Evolutionary conservation across 2,113 vertebrate species (phyloP), one percentile per base, ranked within the genome.

Genomic region (Neomonachus schauinslandi): DNA sequence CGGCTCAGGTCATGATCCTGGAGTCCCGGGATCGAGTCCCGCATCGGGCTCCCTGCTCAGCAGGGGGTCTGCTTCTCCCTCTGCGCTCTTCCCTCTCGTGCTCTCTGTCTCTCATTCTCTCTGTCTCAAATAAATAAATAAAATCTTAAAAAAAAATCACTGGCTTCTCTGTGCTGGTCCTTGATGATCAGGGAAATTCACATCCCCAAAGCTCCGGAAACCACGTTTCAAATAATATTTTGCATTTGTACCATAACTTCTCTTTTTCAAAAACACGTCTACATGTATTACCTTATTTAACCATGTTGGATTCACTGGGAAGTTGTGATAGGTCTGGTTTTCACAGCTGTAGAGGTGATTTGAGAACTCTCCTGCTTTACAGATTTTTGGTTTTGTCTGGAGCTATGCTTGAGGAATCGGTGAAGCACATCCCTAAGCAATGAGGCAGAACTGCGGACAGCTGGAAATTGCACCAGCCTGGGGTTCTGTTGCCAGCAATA

Each of bases 381-480:
- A 85, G 31, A 67, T 88, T 97, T 97, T 84, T 67, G 93, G 96
- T 97, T 97, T 97, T 94, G 98, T 98, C 97, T 98, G 94, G 97
- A 94, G 97, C 93, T 97, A 24, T 81, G 96, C 95, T 97, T 96
- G 95, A 89, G 94, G 76, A 92, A 71, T 90, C 97, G 97, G 4
- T 80, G 97, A 96, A 98, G 97, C 97, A 98, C 94, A 18, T 90
- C 98, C 94, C 83, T 76, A 90, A 21, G 88, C 92, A 98, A 97
- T 97, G 98, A 98, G 97, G 98, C 98, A 97, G 96, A 98, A 98
- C 98, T 92, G 95, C 21, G 87, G 92, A 95, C 97, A 97, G 97
- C 96, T 97, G 97, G 91, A 97, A 95, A 89, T 0, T n/a, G 88
- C 24, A 85, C 87, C 76, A 80, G 80, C 36, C 65, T n/a, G 26